Evolutionary conservation across 2,113 vertebrate genomes (phyloP).

Genomic region (Carassius gibelio): DNA sequence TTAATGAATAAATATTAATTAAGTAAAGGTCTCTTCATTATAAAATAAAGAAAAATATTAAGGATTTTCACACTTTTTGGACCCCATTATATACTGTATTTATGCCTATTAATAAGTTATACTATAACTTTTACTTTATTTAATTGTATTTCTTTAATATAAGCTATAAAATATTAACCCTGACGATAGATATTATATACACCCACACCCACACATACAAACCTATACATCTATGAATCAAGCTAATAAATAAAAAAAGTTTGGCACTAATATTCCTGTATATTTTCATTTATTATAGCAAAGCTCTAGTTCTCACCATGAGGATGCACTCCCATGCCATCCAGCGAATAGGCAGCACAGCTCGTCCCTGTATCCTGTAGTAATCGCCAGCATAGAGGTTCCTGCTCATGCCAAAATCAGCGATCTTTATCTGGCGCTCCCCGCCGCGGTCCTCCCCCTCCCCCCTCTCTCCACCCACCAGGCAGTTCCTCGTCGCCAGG

Average conservation of each 20-base stretch:
- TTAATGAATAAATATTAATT: no score
- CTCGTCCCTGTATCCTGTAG: slow-evolving; percentile 90
- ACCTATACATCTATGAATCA: no score
- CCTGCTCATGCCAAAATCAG: slow-evolving; percentile 93
- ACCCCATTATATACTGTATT: no score
- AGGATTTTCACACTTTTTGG: no score
- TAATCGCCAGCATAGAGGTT: slow-evolving; percentile 90
- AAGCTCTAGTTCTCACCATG: slow-evolving; percentile 78
- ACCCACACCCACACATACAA: background rate
- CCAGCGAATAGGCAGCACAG: slow-evolving; percentile 93
- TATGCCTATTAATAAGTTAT: no score
- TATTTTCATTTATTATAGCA: background rate
- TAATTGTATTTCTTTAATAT: background rate
- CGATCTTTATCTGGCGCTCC: slow-evolving; percentile 89
- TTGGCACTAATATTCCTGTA: background rate
- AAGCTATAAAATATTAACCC: background rate
- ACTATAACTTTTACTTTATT: no score
- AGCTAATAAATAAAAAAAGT: background rate
- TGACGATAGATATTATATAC: background rate
- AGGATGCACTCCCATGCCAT: slow-evolving; percentile 97
- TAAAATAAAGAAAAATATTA: no score
- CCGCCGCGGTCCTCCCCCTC: slow-evolving; percentile 74
- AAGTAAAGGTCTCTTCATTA: no score
- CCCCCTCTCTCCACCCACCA: slow-evolving; percentile 83
- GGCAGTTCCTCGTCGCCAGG: slow-evolving; percentile 88